Evolutionary conservation across 2,888 invertebrate genomes (phyloP).

Genomic region (Amphipyra tragopoginis): DNA sequence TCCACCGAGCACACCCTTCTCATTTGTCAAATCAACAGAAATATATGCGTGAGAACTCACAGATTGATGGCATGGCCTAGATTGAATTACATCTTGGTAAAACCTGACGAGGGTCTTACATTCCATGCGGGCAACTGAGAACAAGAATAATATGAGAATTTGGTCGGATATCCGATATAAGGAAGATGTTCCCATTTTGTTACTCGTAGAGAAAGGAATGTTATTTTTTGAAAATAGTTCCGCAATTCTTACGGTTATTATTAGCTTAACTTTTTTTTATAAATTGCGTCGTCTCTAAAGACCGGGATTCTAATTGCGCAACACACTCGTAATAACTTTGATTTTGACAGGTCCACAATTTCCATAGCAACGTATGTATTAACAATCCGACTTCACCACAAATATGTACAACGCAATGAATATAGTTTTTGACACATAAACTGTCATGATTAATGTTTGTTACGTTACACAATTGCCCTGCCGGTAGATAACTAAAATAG

Average conservation of each 20-base stretch:
- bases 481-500: not conserved
- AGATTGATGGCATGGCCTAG: conserved; percentile 89
- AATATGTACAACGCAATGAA: too few relatives aligned
- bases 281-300: too few relatives aligned
- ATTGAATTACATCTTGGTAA: conserved; percentile 88
- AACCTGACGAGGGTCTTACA: conserved; percentile 88
- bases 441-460: too few relatives aligned
- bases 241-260: conserved; percentile 17
- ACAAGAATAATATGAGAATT: conserved; percentile 83
- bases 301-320: too few relatives aligned
- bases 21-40: conserved; percentile 90
- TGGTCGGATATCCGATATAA: conserved; percentile 74
- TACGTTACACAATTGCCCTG: too few relatives aligned
- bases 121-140: conserved; percentile 79
- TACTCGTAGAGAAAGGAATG: conserved; percentile 37
- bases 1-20: conserved; percentile 84
- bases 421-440: too few relatives aligned
- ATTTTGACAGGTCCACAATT: too few relatives aligned
- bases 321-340: too few relatives aligned
- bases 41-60: conserved; percentile 89
- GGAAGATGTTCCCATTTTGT: conserved; percentile 56
- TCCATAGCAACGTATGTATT: too few relatives aligned
- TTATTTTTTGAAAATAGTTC: conserved; percentile 45
- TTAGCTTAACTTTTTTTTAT: conserved; percentile 1
- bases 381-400: too few relatives aligned